These are phyloP conservation scores for Manacus vitellinus DNA, from an alignment of 2,113 vertebrate species.

Conservation along the genomic window DNA sequence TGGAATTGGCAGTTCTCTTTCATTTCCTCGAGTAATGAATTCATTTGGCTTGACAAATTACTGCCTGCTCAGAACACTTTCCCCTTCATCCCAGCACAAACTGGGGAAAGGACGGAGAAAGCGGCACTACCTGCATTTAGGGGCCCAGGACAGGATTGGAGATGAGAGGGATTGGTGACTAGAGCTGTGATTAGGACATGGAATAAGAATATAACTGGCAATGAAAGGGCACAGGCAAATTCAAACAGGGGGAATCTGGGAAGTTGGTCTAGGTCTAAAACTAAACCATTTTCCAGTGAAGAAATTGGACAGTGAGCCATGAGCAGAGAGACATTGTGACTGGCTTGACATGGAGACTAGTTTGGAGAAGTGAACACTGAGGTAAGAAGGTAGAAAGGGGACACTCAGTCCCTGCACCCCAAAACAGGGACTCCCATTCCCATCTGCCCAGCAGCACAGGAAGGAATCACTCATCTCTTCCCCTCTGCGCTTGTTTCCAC, in stretches of 20 bases:
- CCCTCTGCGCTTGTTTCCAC: neutral
- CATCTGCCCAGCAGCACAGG: neutral
- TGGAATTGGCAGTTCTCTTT: neutral
- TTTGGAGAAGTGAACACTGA: neutral
- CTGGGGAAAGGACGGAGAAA: neutral
- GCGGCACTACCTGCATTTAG: neutral
- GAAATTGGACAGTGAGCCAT: neutral
- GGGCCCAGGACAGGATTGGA: neutral
- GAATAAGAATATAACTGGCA: neutral
- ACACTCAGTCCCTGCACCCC: neutral
- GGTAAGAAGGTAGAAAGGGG: neutral
- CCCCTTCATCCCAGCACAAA: neutral
- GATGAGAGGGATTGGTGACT: neutral
- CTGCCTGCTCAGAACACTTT: neutral
- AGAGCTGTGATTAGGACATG: neutral
- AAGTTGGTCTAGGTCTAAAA: neutral
- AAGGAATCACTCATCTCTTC: constrained; percentile 28
- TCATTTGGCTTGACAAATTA: neutral
- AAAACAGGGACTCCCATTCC: neutral
- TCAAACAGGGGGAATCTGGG: neutral
- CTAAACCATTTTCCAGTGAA: neutral
- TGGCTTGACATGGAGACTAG: neutral
- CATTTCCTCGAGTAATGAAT: neutral
- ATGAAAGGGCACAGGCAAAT: neutral
- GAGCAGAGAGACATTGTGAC: neutral